A percentile compares a stretch with the other conserved stretches of the same genome.
These are phyloP conservation scores for Harpagifer antarcticus DNA, from an alignment of 2,797 vertebrate species.

Conservation along the genomic window DNA sequence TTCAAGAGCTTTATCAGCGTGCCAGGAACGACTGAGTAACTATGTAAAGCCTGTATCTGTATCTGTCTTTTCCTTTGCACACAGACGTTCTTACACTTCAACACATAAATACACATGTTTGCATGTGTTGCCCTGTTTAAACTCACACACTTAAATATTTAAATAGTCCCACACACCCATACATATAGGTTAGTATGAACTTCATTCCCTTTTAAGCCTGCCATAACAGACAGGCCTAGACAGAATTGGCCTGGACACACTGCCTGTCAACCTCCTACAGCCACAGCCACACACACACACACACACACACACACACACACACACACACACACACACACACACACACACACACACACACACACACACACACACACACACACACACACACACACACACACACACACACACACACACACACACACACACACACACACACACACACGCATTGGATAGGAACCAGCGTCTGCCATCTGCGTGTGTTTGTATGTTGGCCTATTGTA, in stretches of 20 bases:
- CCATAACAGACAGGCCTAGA: slow-evolving; percentile 39
- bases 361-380: slow-evolving; percentile 23
- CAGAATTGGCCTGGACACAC: slow-evolving; percentile 67
- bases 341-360: slow-evolving; percentile 13
- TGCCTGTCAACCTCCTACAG: slow-evolving; percentile 80
- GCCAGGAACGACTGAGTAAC: slow-evolving; percentile 74
- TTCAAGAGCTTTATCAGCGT: slow-evolving; percentile 74
- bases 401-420: slow-evolving; percentile 3
- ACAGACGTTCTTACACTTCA: slow-evolving; percentile 51
- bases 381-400: slow-evolving; percentile 11
- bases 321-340: slow-evolving; percentile 28
- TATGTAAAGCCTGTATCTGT: slow-evolving; percentile 60
- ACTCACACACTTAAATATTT: slow-evolving; percentile 15
- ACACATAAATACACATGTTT: slow-evolving; percentile 64
- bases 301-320: slow-evolving; percentile 15
- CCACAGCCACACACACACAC: no score
- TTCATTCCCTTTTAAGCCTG: slow-evolving; percentile 18
- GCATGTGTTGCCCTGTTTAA: slow-evolving; percentile 40
- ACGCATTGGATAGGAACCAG: slow-evolving; percentile 79
- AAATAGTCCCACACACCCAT: neutral
- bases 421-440: slow-evolving; percentile 38
- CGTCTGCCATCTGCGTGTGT: slow-evolving; percentile 84
- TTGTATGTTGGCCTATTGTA: slow-evolving; percentile 87
- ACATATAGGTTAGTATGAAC: slow-evolving; percentile 16
- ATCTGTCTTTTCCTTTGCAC: slow-evolving; percentile 55